phyloP scores from a whole-genome alignment of 2,113 vertebrate genomes.

The Bolborhynchus lineola region DNA sequence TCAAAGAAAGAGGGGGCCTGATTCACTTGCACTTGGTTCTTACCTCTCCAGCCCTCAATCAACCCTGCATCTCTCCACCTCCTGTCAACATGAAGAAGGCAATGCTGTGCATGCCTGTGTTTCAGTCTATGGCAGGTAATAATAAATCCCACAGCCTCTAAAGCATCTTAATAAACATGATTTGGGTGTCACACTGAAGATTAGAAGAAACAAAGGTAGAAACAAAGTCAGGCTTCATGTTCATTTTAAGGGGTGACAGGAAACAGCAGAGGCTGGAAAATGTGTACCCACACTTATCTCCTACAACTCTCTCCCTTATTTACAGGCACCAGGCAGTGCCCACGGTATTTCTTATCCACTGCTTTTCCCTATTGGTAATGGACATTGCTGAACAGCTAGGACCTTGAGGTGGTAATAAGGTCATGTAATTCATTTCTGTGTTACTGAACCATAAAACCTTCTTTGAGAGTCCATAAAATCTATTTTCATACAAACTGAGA shows the following conservation, averaged over 20 bases:
- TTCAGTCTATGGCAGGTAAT: neutral
- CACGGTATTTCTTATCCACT: neutral
- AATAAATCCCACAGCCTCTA: neutral
- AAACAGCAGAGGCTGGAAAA: neutral
- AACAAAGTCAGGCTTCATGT: neutral
- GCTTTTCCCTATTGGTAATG: neutral
- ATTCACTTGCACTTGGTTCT: neutral
- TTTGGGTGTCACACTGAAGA: neutral
- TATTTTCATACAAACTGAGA: neutral
- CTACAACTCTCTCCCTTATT: neutral
- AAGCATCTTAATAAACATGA: neutral
- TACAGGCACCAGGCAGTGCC: neutral
- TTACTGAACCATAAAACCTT: constrained; percentile 15
- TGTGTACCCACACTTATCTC: rapidly evolving
- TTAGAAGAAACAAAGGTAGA: neutral
- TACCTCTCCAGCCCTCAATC: neutral
- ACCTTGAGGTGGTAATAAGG: neutral
- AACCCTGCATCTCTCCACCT: rapidly evolving
- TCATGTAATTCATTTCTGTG: neutral
- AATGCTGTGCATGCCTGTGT: neutral
- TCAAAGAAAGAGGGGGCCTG: neutral
- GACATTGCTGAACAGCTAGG: neutral
- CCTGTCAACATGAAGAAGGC: neutral
- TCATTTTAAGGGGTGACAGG: neutral
- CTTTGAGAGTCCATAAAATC: neutral